Evolutionary conservation across 2,113 vertebrate genomes (phyloP), one percentile per base, ranked within the genome.

Genomic region (Australoheros scitulus): DNA sequence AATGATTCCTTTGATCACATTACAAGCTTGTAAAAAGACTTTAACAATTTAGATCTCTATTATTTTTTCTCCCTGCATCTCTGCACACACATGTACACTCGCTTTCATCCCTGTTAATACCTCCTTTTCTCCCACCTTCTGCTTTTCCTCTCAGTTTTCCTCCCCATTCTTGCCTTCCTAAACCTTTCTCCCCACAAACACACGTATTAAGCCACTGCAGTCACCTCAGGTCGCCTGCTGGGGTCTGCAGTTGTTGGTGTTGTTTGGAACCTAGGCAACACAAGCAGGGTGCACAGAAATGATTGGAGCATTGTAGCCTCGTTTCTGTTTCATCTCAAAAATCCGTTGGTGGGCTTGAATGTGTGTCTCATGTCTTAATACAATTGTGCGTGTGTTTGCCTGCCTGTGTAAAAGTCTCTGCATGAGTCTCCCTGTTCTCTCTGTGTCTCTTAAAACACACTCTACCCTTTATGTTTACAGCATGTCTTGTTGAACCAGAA

Each of bases 1-100:
- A 92, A 61, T 64, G 64, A 41, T 32, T 82, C 68, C 87, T 93
- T 93, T 93, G 88, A 89, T 92, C 86, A 58, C 34, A 43, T 90
- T 90, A 83, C 86, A 52, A 81, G 80, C 80, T 88, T 15, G 50
- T 82, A 82, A 82, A 79, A 76, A 86, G 78, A 83, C 72, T 34
- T 63, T 14, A 76, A 61, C 20, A 17, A 91, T 87, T 81, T 85
- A 76, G 87, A 90, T 84, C 74, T 43, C 47, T 55, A 77, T 89
- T 79, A 17, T 84, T 61, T 77, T 75, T 2, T 29, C 32, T 77
- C 65, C 34, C 76, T 52, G 17, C 10, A 10, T 72, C 65, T 72
- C 43, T 20, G 1, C 6, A 11, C n/a, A 74, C 57, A 61, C 36
- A 70, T 38, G 59, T 17, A 55, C 4, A n/a, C 68, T 29, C 43